These are phyloP conservation scores for Nebria ingens DNA, from an alignment of 1,140 invertebrate species.

Conservation along the genomic window DNA sequence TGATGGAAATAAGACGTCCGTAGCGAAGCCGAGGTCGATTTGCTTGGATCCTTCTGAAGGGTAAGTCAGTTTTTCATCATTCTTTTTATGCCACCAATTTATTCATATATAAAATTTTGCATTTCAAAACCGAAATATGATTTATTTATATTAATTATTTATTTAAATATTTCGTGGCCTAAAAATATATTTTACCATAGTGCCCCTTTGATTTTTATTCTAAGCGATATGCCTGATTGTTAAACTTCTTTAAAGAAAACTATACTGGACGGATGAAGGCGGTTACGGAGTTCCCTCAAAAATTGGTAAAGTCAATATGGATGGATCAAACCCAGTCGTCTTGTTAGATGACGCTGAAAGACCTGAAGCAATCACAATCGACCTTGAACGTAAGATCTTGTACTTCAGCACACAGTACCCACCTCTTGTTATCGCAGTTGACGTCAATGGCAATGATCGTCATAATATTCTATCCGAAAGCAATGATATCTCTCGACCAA, in stretches of 20 bases:
- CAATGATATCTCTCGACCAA: slow-evolving; percentile 64
- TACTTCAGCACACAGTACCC: slow-evolving; percentile 79
- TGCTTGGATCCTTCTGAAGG: slow-evolving; percentile 81
- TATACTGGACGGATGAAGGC: slow-evolving; percentile 96
- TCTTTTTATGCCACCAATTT: slow-evolving; percentile 12
- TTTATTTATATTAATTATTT: slow-evolving; percentile 14
- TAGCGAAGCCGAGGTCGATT: slow-evolving; percentile 78
- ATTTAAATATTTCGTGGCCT: slow-evolving; percentile 12
- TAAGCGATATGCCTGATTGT: too few species aligned
- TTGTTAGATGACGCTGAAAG: slow-evolving; percentile 53
- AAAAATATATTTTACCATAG: too few species aligned
- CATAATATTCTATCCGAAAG: slow-evolving; percentile 55
- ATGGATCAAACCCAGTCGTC: slow-evolving; percentile 69
- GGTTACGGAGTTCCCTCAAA: slow-evolving; percentile 83
- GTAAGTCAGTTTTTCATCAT: slow-evolving; percentile 31
- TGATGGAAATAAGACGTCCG: slow-evolving; percentile 74
- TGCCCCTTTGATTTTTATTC: too few species aligned
- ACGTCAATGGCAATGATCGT: slow-evolving; percentile 61
- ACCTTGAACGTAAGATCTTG: slow-evolving; percentile 69
- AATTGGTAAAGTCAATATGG: slow-evolving; percentile 89
- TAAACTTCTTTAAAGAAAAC: slow-evolving; percentile 44
- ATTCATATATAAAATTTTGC: slow-evolving; percentile 11
- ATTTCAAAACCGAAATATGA: slow-evolving; percentile 13
- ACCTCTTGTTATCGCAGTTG: slow-evolving; percentile 59
- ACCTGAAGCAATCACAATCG: slow-evolving; percentile 76